Evolutionary conservation across 2,888 invertebrate genomes (phyloP).

Genomic region (Ophion obscuratus): DNA sequence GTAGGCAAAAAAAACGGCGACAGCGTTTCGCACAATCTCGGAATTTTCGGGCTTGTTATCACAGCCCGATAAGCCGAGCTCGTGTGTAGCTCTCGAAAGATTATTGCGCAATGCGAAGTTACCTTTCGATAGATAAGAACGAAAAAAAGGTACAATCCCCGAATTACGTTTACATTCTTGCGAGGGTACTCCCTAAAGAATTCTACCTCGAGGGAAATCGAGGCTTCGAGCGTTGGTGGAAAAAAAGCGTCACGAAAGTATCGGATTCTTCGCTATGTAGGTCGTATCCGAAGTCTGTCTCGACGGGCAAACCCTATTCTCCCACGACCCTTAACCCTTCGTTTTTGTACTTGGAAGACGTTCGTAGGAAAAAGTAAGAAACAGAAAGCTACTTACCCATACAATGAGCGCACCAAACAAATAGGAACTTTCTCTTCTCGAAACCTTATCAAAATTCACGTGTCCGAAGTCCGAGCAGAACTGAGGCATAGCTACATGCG

Average conservation of each 20-base stretch:
- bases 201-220: not conserved
- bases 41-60: conserved; percentile 1
- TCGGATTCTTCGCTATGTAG: conserved; percentile 45
- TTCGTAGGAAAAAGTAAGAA: not conserved
- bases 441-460: conserved; percentile 73
- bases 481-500: conserved; percentile 76
- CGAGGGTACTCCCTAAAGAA: not conserved
- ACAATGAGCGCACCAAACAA: conserved; percentile 84
- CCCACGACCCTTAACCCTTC: not conserved
- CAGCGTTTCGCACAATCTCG: not conserved
- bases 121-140: not conserved
- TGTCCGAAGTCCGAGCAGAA: conserved; percentile 81
- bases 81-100: conserved; percentile 28
- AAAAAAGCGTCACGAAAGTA: not conserved
- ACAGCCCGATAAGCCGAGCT: not conserved
- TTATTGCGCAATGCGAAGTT: conserved; percentile 44
- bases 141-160: not conserved
- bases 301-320: conserved; percentile 13
- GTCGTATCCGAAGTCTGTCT: conserved; percentile 29
- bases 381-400: conserved; percentile 79
- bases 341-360: not conserved
- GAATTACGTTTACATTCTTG: not conserved
- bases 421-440: conserved; percentile 81
- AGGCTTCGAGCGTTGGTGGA: not conserved
- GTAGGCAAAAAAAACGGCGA: not conserved